Evolutionary conservation across 2,797 vertebrate species (phyloP), one percentile per base, ranked within the genome.

Genomic region (Alcedo quadribrachys): DNA sequence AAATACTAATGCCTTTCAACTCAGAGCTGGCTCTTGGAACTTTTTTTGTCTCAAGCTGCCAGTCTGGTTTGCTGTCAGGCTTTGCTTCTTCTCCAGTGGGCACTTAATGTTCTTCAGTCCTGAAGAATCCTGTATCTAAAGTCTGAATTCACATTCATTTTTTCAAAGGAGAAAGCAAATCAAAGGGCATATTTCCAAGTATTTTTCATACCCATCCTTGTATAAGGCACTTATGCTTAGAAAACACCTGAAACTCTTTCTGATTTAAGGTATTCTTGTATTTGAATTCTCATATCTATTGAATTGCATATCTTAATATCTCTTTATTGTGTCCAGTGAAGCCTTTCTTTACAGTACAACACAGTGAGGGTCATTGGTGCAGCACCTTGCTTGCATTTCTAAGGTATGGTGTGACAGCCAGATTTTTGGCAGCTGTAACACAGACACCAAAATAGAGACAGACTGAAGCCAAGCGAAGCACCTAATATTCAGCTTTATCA

Each of bases 381-480:
- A 22, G 66, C 57, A 18, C 30, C 48, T 54, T 67, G 81, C 80
- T 86, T 88, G 65, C 43, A 15, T 67, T 87, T 87, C 58, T 80
- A 62, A 24, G 0, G 0, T 79, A 28, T 22, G 46, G 67, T 63
- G 75, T 90, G 67, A 42, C 37, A 60, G 57, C 45, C 40, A 51
- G 28, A 42, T 48, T 76, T 85, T 81, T 93, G 76, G 69, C 84
- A 90, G 66, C 90, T 90, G 69, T 66, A 50, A 83, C 16, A 6
- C 1, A 48, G 66, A 58, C 68, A 71, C 58, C 77, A 62, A 71
- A 84, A 71, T 18, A 90, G 90, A 95, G 85, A 66, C 28, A 46
- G 67, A 24, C 46, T 83, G 67, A 90, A 96, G 76, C 76, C 93
- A 89, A 94, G 88, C 33, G 10, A 62, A 92, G 57, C 50, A 11